phyloP scores from a whole-genome alignment of 2,797 vertebrate species.

The Chaetodon trifasciatus region DNA sequence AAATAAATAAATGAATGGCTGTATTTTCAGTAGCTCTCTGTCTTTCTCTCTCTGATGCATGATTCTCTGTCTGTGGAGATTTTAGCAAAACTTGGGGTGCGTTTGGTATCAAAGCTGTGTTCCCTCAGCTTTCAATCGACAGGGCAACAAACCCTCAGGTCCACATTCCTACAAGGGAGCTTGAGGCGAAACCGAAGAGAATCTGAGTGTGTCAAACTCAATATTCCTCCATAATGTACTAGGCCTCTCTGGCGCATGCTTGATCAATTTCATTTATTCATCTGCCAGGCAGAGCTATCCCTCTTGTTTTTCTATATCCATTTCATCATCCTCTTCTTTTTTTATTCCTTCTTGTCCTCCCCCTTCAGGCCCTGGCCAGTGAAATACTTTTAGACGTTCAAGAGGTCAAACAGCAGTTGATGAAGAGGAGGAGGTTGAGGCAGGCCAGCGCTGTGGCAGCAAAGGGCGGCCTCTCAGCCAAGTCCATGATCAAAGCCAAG shows the following conservation, averaged over 20 bases:
- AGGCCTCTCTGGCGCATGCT: conserved; percentile 82
- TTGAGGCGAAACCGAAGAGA: conserved; percentile 80
- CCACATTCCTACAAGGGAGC: conserved; percentile 78
- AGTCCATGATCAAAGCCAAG: conserved; percentile 91
- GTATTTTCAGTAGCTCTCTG: conserved; percentile 74
- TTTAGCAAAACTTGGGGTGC: conserved; percentile 79
- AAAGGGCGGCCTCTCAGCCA: conserved; percentile 82
- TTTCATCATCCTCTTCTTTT: conserved; percentile 79
- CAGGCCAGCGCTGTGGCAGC: conserved; percentile 77
- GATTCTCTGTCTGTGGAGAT: conserved; percentile 82
- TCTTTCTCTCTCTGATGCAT: conserved; percentile 76
- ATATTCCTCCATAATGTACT: conserved; percentile 86
- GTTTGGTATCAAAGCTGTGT: conserved; percentile 82
- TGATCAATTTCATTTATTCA: conserved; percentile 87
- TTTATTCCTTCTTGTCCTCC: conserved; percentile 66
- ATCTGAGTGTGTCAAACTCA: conserved; percentile 85
- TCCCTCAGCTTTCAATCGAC: conserved; percentile 83
- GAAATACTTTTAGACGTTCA: conserved; percentile 89
- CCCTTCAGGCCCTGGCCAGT: conserved; percentile 86
- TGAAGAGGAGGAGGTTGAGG: conserved; percentile 87
- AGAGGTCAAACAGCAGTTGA: conserved; percentile 86
- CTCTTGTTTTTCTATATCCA: conserved; percentile 78
- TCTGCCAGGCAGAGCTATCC: conserved; percentile 78
- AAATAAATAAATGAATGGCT: conserved; percentile 86
- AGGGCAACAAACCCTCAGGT: conserved; percentile 80